Conservation (phyloP, 2,113 vertebrate species). For the Silurus meridionalis region DNA sequence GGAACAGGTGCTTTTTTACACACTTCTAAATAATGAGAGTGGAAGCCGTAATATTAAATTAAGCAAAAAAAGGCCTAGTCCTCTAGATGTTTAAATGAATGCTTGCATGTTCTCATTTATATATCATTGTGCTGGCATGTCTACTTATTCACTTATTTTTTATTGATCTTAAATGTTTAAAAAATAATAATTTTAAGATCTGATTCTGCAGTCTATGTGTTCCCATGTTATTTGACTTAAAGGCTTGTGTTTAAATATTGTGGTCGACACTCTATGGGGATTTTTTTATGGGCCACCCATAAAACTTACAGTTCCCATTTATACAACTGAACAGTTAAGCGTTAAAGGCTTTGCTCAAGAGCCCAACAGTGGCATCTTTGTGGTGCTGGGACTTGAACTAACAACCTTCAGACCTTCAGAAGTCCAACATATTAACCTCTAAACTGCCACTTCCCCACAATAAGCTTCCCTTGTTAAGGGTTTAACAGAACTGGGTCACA, state of each 20-base stretch:
- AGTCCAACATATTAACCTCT: no score
- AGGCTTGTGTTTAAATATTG: not conserved
- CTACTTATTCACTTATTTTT: not conserved
- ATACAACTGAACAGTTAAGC: no score
- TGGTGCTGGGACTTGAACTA: no score
- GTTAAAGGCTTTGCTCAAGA: no score
- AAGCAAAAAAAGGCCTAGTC: not conserved
- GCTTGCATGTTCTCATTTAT: not conserved
- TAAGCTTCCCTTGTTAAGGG: no score
- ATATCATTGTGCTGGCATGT: not conserved
- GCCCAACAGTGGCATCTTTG: no score
- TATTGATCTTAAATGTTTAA: not conserved
- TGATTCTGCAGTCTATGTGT: not conserved
- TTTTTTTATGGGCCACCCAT: not conserved
- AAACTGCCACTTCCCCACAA: no score
- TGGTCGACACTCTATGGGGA: not conserved
- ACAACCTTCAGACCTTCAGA: no score
- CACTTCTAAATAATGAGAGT: not conserved
- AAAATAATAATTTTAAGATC: not conserved
- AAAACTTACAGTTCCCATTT: not conserved
- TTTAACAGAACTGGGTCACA: no score
- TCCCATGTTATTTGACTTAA: not conserved
- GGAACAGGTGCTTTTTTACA: not conserved
- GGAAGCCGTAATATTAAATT: not conserved
- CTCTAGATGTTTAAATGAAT: not conserved